Base-by-base conservation (phyloP, 2,113 vertebrate species). In the Lepisosteus osseus region DNA sequence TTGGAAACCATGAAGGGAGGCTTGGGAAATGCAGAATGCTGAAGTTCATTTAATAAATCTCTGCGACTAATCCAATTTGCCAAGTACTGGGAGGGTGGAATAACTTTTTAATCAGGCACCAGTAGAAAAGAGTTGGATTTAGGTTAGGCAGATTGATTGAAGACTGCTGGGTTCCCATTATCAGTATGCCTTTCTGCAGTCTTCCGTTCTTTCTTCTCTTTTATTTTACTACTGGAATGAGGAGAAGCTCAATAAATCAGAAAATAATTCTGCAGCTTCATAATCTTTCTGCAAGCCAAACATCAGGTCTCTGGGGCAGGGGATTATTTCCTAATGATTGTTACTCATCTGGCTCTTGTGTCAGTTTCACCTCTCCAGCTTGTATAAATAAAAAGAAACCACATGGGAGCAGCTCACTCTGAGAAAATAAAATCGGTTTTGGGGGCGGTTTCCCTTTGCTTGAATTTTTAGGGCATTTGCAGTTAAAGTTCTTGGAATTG, bases 1-100 rank as follows among this genome's bases (percentile, higher is more conserved):
- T 87, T 83, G 14, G 77, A 83, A 89, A 87, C 77, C 83, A 77
- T 68, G 56, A 44, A 70, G 82, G 80, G 80, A 86, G 77, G 85
- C 90, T 80, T 84, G 74, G 69, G 65, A 64, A 59, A 65, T 77
- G 73, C 74, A 77, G 76, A 83, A 80, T 76, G 82, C 85, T 64
- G 79, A 86, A 92, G 87, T 90, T 91, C 85, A 86, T 91, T 90
- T 90, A 87, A 80, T 87, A 91, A 92, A 91, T 90, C 91, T 91
- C 88, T 90, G 88, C 81, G 85, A 90, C 88, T 91, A 93, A 93
- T 93, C 91, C 91, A 91, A 90, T 93, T 93, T 91, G 81, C 55
- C 76, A 77, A 86, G 87, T 84, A 87, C 76, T 79, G 85, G 85
- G 85, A 90, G 86, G 83, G 80, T 85, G 85, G 82, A 85, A 90